phyloP scores from a whole-genome alignment of 2,113 vertebrate species.

The Gallinago jamesoni region DNA sequence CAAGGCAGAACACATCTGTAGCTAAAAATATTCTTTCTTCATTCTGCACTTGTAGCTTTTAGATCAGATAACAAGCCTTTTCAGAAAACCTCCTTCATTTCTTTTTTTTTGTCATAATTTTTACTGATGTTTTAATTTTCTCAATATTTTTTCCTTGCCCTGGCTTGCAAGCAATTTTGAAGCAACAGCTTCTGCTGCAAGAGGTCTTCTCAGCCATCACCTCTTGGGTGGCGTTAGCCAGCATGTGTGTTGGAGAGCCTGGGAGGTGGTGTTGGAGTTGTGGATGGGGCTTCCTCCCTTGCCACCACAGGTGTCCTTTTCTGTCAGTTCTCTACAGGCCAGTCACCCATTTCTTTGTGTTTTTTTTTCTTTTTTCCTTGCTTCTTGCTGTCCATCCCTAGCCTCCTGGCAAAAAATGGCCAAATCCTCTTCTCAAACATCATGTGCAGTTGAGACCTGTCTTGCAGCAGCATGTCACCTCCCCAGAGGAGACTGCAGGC shows the following conservation, averaged over 20 bases:
- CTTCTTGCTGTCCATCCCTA: background rate
- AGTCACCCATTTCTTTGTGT: background rate
- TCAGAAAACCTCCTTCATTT: background rate
- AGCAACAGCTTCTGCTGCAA: background rate
- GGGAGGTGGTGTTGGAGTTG: background rate
- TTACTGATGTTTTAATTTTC: background rate
- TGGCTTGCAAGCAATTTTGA: background rate
- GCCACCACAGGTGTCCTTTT: accelerated
- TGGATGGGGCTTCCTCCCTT: background rate
- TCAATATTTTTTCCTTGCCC: background rate
- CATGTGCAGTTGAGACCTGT: background rate
- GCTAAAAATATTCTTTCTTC: background rate
- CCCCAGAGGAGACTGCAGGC: background rate
- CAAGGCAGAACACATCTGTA: background rate
- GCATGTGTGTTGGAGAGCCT: background rate
- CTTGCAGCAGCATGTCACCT: background rate
- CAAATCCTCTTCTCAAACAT: background rate
- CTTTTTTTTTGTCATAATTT: background rate
- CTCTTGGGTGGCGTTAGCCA: background rate
- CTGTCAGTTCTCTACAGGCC: background rate
- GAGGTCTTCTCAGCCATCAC: background rate
- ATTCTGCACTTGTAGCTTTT: background rate
- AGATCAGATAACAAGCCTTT: background rate
- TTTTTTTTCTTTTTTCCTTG: background rate
- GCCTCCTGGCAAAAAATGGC: background rate